Percentiles rank a stretch among this genome's conserved stretches.
phyloP scores from a whole-genome alignment of 2,113 vertebrate species.

The Dunckerocampus dactyliophorus region DNA sequence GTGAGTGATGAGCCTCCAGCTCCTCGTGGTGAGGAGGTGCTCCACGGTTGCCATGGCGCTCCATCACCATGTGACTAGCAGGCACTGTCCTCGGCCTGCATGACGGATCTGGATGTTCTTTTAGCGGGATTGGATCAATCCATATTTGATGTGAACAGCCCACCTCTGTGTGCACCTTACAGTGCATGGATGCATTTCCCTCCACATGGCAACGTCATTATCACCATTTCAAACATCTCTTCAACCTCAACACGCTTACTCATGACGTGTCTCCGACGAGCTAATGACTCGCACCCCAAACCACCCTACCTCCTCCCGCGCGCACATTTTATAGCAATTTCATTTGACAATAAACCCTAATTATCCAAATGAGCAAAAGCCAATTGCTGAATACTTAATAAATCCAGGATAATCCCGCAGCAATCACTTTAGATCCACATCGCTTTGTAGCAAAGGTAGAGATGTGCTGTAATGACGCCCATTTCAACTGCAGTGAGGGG shows the following conservation, averaged over 20 bases:
- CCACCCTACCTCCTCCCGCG: constrained; percentile 4
- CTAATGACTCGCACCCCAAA: constrained; percentile 70
- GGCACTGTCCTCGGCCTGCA: background rate
- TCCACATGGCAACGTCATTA: background rate
- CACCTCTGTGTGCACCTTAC: no score
- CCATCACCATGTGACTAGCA: background rate
- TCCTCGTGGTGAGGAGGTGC: constrained; percentile 29
- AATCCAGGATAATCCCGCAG: constrained; percentile 83
- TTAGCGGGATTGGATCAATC: background rate
- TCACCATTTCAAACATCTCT: constrained; percentile 1
- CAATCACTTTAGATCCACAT: constrained; percentile 89
- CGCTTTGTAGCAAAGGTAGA: constrained; percentile 79
- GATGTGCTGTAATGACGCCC: constrained; percentile 74
- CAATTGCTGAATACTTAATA: constrained; percentile 92
- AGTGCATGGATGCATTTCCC: no score
- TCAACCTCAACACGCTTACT: constrained; percentile 64
- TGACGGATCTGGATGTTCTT: background rate
- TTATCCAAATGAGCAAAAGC: constrained; percentile 84
- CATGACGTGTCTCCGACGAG: constrained; percentile 68
- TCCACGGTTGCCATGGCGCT: constrained; percentile 48
- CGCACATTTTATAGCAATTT: constrained; percentile 77
- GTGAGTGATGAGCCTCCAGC: constrained; percentile 50
- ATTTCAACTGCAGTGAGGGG: constrained; percentile 66
- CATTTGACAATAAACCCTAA: constrained; percentile 80
- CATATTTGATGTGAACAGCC: no score